These are phyloP conservation scores for Sarcoramphus papa DNA, from an alignment of 2,797 vertebrate species.

Conservation along the genomic window DNA sequence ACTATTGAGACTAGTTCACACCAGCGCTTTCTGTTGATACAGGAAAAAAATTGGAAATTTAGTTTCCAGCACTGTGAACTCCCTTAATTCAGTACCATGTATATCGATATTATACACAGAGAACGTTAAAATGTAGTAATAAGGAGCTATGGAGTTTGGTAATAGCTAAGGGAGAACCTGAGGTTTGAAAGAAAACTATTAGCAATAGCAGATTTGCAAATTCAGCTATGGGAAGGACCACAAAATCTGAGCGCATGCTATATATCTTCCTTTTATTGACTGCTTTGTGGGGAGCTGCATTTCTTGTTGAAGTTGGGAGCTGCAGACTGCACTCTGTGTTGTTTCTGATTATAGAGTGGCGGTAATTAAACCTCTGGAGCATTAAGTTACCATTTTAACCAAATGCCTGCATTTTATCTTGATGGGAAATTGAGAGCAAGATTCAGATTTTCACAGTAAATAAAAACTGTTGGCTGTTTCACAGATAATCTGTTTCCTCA, in stretches of 20 bases:
- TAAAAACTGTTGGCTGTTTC: slow-evolving; percentile 31
- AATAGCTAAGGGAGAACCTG: neutral
- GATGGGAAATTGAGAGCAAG: slow-evolving; percentile 44
- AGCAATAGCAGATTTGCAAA: neutral
- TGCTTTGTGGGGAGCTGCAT: neutral
- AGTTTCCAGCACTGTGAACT: neutral
- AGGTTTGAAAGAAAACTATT: neutral
- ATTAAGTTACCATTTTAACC: slow-evolving; percentile 62
- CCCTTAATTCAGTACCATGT: neutral
- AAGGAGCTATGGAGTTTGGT: neutral
- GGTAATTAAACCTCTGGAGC: slow-evolving; percentile 60
- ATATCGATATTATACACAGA: neutral
- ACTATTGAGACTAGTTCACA: neutral
- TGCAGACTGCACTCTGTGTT: neutral
- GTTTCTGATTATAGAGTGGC: slow-evolving; percentile 4
- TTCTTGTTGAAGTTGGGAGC: neutral
- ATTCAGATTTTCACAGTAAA: slow-evolving; percentile 54
- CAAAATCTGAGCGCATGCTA: neutral
- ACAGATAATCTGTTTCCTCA: slow-evolving; percentile 10
- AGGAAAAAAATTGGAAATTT: neutral
- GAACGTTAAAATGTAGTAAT: neutral
- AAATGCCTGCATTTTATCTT: slow-evolving; percentile 52
- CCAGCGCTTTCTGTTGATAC: neutral
- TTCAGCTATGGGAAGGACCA: slow-evolving; percentile 6
- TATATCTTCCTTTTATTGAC: neutral